phyloP scores from a whole-genome alignment of 2,888 invertebrate species.

The Pachliopta kotzebuea region DNA sequence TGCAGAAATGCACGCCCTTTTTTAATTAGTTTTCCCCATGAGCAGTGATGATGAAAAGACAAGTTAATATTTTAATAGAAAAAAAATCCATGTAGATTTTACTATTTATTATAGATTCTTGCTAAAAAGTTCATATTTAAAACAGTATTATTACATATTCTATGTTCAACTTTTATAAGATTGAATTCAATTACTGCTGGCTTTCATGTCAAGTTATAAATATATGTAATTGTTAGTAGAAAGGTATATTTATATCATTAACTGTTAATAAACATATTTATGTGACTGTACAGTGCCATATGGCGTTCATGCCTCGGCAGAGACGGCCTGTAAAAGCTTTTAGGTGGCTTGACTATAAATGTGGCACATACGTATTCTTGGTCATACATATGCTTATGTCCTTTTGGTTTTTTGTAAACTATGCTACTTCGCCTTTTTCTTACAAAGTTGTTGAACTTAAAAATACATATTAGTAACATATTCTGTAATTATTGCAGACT shows the following conservation, averaged over 20 bases:
- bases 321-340: slow-evolving; percentile 71
- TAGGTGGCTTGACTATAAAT: slow-evolving; percentile 54
- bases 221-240: background rate
- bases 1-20: no score
- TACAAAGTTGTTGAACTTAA: background rate
- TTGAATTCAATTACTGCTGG: background rate
- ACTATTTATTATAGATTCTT: no score
- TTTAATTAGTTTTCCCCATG: no score
- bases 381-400: slow-evolving; percentile 5
- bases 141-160: no score
- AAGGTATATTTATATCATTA: slow-evolving; percentile 5
- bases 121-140: no score
- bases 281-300: slow-evolving; percentile 66
- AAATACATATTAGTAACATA: background rate
- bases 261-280: slow-evolving; percentile 35
- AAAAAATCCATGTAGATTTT: no score
- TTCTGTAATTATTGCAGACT: no score
- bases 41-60: no score
- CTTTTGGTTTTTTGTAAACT: slow-evolving; percentile 18
- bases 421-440: background rate
- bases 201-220: background rate
- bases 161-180: no score
- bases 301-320: slow-evolving; percentile 60
- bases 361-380: slow-evolving; percentile 37
- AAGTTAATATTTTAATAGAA: no score